Evolutionary conservation across 2,888 invertebrate species (phyloP).

Genomic region (Andrena hattorfiana): DNA sequence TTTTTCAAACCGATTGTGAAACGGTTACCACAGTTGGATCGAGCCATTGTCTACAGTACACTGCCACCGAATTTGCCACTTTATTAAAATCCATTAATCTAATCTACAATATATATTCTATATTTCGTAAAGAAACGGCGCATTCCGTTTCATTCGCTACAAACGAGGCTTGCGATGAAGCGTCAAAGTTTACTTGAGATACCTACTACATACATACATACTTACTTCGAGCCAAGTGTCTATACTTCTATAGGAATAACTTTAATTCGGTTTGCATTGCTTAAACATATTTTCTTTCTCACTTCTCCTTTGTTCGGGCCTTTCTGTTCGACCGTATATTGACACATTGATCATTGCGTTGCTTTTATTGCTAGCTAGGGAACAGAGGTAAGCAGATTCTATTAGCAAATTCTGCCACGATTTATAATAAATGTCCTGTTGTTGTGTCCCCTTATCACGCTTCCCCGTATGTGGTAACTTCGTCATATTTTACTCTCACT

Average conservation of each 20-base stretch:
- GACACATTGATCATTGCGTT: conserved; percentile 81
- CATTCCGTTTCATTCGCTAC: conserved; percentile 58
- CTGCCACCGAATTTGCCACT: conserved; percentile 67
- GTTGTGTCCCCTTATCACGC: conserved; percentile 72
- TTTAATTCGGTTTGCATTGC: conserved; percentile 26
- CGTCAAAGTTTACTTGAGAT: conserved; percentile 6
- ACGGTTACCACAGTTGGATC: conserved; percentile 82
- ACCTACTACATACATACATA: background rate
- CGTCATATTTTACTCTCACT: conserved; percentile 54
- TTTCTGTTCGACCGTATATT: conserved; percentile 65
- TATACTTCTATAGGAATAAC: background rate
- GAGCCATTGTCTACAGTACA: conserved; percentile 83
- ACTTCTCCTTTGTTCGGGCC: conserved; percentile 56
- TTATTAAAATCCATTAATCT: conserved; percentile 21
- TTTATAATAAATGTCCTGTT: conserved; percentile 72
- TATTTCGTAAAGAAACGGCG: conserved; percentile 28
- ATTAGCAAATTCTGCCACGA: conserved; percentile 66
- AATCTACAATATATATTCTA: conserved; percentile 10
- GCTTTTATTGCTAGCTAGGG: conserved; percentile 84
- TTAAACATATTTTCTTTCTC: conserved; percentile 1
- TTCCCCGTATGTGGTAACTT: conserved; percentile 66
- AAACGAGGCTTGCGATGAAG: conserved; percentile 70
- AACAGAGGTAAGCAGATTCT: conserved; percentile 82
- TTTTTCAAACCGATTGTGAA: conserved; percentile 54
- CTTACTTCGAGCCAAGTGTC: background rate